Base-by-base conservation (phyloP, 2,888 invertebrate genomes). In the Drosophila anomelani region DNA sequence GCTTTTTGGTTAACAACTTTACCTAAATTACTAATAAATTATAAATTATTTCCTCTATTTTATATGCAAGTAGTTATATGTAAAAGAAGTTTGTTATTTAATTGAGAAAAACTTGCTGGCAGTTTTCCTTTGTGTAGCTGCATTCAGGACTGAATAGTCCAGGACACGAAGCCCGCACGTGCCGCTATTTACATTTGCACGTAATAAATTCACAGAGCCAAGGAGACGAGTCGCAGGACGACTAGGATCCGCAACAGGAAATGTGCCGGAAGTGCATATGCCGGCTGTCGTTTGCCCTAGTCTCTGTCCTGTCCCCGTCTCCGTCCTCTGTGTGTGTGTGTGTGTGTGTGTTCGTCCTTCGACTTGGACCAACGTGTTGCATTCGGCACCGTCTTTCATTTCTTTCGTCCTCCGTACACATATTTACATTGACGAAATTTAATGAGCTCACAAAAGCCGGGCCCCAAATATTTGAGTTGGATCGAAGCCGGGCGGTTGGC, bases 151-250 rank as follows among this genome's bases (percentile, higher is more conserved):
- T 34, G 57, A 13, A 38, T 38, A 26, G 70, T 26, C 44, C 20
- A 20, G 44, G 44, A 46, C 26, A 47, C 55, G 51, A 12, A n/a
- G 53, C 46, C 41, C 70, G 82, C 82, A 91, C 90, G 90, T 91
- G 91, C 86, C 76, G 81, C 90, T 90, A 91, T 90, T 90, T 90
- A 90, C 90, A 91, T 90, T 90, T 88, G 81, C 90, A 90, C 91
- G 85, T 91, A 85, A 91, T 90, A 90, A 90, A 90, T 90, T 88
- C 84, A 67, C 51, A 66, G 66, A 34, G 78, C 70, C 36, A 34
- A 51, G 51, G 51, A 53, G 51, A 76, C 49, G 17, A 44, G 20
- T 32, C 29, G 32, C 38, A 51, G 36, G 39, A 55, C 44, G 55
- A 55, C 56, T 62, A 53, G 69, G 66, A 68, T 51, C 68, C 59